Conservation (phyloP, 1,140 invertebrate species). For the Augochlora pura region DNA sequence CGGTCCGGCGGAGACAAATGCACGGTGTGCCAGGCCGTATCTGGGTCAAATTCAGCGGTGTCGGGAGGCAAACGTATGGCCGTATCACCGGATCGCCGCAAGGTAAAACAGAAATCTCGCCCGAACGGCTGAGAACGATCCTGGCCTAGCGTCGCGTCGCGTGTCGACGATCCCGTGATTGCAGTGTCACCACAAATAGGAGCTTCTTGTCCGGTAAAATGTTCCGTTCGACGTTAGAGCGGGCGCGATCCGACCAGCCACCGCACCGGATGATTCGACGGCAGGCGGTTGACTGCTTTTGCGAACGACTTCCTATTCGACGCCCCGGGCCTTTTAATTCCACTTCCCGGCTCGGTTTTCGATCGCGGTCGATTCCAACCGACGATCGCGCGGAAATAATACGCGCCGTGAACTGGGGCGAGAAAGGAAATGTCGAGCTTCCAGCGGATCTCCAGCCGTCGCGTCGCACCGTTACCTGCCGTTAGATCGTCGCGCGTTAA, state of each 20-base stretch:
- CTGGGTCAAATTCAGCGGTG: not conserved
- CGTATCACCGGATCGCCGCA: not conserved
- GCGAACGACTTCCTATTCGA: conserved; percentile 7
- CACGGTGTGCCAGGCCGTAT: not conserved
- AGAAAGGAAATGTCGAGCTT: not conserved
- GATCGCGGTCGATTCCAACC: conserved; percentile 11
- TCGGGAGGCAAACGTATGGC: conserved; percentile 7
- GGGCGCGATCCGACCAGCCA: not conserved
- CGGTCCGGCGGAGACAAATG: not conserved
- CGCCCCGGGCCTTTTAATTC: conserved; percentile 25
- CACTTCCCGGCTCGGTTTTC: not conserved
- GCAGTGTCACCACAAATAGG: conserved; percentile 25
- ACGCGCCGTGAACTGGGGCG: too few species aligned
- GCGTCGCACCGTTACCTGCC: not conserved
- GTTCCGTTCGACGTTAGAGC: conserved; percentile 2
- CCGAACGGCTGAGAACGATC: conserved; percentile 1
- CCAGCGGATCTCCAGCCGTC: not conserved
- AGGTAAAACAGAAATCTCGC: conserved; percentile 16
- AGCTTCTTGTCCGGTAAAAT: not conserved
- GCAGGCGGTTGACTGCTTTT: not conserved
- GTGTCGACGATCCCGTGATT: conserved; percentile 18
- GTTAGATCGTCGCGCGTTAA: too few species aligned
- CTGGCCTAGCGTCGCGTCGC: not conserved
- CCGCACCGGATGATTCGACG: not conserved
- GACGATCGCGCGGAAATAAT: not conserved